phyloP scores from a whole-genome alignment of 2,113 vertebrate species.

The Podarcis muralis region DNA sequence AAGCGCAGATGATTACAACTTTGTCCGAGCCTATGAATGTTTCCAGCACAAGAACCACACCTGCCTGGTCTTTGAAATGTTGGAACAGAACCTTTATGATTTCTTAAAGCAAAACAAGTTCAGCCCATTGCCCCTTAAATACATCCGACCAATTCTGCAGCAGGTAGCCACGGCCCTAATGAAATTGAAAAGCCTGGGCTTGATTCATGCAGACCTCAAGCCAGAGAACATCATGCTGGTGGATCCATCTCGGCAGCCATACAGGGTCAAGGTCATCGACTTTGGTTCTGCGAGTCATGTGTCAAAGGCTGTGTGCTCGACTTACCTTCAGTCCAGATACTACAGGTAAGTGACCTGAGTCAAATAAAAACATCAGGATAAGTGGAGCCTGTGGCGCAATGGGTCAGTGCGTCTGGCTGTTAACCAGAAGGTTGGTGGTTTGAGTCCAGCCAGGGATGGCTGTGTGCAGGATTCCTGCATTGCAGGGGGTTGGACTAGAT shows the following conservation, averaged over 20 bases:
- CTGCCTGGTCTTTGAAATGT: constrained; percentile 99
- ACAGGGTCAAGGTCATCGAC: constrained; percentile 98
- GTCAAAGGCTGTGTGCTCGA: constrained; percentile 98
- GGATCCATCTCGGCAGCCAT: constrained; percentile 94
- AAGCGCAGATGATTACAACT: constrained; percentile 98
- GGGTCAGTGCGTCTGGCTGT: too few species aligned
- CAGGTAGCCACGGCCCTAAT: constrained; percentile 97
- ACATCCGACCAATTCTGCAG: constrained; percentile 96
- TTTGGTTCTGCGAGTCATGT: constrained; percentile 98
- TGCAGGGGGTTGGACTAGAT: too few species aligned
- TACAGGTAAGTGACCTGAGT: constrained; percentile 87
- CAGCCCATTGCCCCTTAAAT: constrained; percentile 95
- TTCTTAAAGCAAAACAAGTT: constrained; percentile 99
- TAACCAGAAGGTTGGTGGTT: too few species aligned
- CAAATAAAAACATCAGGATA: neutral
- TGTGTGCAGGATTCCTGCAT: too few species aligned
- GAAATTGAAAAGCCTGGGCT: constrained; percentile 96
- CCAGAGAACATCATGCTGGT: constrained; percentile 99
- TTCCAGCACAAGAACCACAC: constrained; percentile 99
- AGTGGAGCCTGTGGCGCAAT: too few species aligned
- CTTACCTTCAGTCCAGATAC: constrained; percentile 97
- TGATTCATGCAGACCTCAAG: constrained; percentile 98
- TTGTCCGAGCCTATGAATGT: constrained; percentile 97
- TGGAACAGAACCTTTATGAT: constrained; percentile 99
- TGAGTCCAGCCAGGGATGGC: too few species aligned